Evolutionary conservation across 2,113 vertebrate genomes (phyloP).

Genomic region (Xenopus borealis): DNA sequence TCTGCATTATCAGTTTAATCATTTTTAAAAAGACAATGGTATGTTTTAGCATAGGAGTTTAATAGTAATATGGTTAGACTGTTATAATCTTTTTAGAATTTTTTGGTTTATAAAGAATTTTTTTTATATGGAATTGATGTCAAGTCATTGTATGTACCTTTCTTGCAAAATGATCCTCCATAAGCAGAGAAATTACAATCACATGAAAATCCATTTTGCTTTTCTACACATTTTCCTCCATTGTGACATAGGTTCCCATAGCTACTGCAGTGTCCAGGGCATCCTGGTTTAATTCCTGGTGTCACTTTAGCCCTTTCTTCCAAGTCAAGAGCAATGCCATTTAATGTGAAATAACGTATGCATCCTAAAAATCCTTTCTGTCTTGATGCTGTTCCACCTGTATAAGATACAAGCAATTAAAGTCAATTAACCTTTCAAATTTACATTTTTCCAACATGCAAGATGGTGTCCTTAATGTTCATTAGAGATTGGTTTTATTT

Average conservation of each 20-base stretch:
- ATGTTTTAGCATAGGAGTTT: too few relatives aligned
- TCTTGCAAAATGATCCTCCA: constrained; percentile 80
- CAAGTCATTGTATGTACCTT: constrained; percentile 61
- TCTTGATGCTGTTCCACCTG: constrained; percentile 90
- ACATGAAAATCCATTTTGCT: constrained; percentile 79
- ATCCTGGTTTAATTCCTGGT: constrained; percentile 83
- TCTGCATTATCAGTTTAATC: too few relatives aligned
- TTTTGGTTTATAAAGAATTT: too few relatives aligned
- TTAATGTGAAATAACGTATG: constrained; percentile 84
- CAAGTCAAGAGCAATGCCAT: constrained; percentile 82
- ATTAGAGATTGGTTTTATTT: too few relatives aligned
- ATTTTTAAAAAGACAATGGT: too few relatives aligned
- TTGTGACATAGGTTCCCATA: constrained; percentile 85
- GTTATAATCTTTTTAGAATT: too few relatives aligned
- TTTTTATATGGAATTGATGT: too few relatives aligned
- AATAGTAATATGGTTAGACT: too few relatives aligned
- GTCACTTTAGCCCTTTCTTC: constrained; percentile 85
- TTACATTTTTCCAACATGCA: too few relatives aligned
- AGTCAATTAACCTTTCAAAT: too few relatives aligned
- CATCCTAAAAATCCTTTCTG: constrained; percentile 91
- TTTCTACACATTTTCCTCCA: constrained; percentile 79
- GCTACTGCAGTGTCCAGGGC: constrained; percentile 88
- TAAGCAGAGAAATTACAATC: constrained; percentile 81
- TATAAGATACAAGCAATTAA: constrained; percentile 43
- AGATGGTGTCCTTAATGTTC: too few relatives aligned